Evolutionary conservation across 2,797 vertebrate genomes (phyloP).

Genomic region (Streptopelia turtur): DNA sequence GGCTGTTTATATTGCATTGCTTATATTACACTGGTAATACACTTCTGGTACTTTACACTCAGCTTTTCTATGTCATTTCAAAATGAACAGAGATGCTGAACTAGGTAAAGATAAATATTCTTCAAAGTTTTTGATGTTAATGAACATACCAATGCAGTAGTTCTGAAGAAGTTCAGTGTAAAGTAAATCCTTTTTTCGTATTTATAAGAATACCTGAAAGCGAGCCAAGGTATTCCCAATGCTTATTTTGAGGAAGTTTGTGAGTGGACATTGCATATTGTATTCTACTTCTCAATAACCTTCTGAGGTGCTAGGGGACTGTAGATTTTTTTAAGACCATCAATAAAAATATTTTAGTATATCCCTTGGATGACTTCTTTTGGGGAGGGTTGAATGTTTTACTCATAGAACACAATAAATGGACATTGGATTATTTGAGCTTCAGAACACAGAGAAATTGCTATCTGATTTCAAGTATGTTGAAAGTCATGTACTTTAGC

Average conservation of each 20-base stretch:
- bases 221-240: not conserved
- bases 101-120: not conserved
- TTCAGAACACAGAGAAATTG: not conserved
- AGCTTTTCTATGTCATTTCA: not conserved
- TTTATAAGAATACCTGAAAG: not conserved
- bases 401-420: not conserved
- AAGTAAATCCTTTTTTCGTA: not conserved
- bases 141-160: not conserved
- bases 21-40: not conserved
- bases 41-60: not conserved
- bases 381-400: not conserved
- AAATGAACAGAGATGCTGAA: not conserved
- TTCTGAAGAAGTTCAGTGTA: not conserved
- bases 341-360: not conserved
- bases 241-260: not conserved
- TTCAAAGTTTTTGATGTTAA: not conserved
- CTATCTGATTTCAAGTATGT: not conserved
- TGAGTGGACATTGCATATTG: not conserved
- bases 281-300: not conserved
- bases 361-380: not conserved
- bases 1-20: not conserved
- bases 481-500: not conserved
- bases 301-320: not conserved
- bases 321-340: not conserved
- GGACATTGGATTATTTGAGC: accelerated